These are phyloP conservation scores for Trissoscelio sp. DNA, from an alignment of 2,888 invertebrate genomes.

Conservation along the genomic window DNA sequence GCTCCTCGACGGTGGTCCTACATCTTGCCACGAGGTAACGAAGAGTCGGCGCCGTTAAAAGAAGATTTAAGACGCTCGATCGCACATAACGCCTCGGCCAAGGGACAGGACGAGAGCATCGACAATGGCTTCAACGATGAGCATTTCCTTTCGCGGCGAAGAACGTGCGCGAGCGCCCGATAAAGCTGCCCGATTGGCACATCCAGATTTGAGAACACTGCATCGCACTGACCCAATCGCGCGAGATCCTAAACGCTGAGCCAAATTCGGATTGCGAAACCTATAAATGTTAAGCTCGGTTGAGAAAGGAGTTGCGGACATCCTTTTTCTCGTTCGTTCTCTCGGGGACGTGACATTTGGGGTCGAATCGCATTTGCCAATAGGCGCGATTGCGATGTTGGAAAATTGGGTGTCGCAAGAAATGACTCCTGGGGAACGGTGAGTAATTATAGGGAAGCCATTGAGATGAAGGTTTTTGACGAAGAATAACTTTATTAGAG, in stretches of 20 bases:
- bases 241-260: constrained; percentile 54
- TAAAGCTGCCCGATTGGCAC: constrained; percentile 40
- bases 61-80: constrained; percentile 74
- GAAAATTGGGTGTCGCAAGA: constrained; percentile 55
- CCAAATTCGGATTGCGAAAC: constrained; percentile 43
- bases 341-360: constrained; percentile 45
- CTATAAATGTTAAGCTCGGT: constrained; percentile 16
- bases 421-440: constrained; percentile 19
- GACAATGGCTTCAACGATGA: constrained; percentile 38
- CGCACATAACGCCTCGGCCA: constrained; percentile 30
- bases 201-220: constrained; percentile 43
- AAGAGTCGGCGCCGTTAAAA: constrained; percentile 71
- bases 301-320: constrained; percentile 20
- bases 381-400: constrained; percentile 34
- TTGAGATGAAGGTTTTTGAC: constrained; percentile 26
- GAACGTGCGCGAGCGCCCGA: constrained; percentile 17
- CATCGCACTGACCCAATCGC: constrained; percentile 53
- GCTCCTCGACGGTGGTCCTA: constrained; percentile 32
- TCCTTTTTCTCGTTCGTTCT: constrained; percentile 22
- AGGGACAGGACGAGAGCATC: constrained; percentile 39
- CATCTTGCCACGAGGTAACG: constrained; percentile 38
- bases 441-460: constrained; percentile 36
- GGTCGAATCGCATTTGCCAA: constrained; percentile 32
- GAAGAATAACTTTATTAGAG: constrained; percentile 50
- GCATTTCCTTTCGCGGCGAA: constrained; percentile 47